Evolutionary conservation across 2,888 invertebrate genomes (phyloP).

Genomic region (Cephus runcator): DNA sequence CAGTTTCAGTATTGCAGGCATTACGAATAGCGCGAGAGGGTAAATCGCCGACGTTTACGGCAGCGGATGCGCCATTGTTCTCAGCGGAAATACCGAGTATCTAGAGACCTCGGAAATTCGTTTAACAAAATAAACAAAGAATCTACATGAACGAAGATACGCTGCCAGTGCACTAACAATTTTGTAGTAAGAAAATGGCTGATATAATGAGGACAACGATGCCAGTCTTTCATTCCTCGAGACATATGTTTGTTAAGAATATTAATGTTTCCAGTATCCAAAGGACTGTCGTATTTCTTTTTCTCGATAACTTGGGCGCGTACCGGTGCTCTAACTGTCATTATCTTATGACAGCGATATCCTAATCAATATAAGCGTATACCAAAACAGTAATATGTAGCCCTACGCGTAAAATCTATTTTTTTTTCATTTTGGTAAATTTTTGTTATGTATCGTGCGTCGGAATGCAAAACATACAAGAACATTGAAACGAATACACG

Average conservation of each 20-base stretch:
- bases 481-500: not conserved
- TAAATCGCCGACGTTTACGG: conserved; percentile 71
- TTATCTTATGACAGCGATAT: not conserved
- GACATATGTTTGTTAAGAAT: not conserved
- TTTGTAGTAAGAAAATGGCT: not conserved
- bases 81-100: conserved; percentile 58
- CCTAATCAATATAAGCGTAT: not conserved
- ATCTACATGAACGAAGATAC: not conserved
- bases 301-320: not conserved
- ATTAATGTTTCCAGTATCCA: not conserved
- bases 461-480: not conserved
- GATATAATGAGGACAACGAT: not conserved
- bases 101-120: conserved; percentile 23
- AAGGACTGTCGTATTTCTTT: not conserved
- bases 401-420: not conserved
- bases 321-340: not conserved
- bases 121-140: not conserved
- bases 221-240: not conserved
- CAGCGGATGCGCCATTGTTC: conserved; percentile 66
- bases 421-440: not conserved
- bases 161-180: not conserved
- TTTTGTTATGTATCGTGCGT: not conserved
- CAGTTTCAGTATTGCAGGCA: conserved; percentile 90
- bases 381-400: not conserved
- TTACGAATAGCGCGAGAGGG: conserved; percentile 81